Percentiles rank a stretch among this genome's conserved stretches.
phyloP scores from a whole-genome alignment of 2,888 invertebrate species.

The Yponomeuta plumbellus region DNA sequence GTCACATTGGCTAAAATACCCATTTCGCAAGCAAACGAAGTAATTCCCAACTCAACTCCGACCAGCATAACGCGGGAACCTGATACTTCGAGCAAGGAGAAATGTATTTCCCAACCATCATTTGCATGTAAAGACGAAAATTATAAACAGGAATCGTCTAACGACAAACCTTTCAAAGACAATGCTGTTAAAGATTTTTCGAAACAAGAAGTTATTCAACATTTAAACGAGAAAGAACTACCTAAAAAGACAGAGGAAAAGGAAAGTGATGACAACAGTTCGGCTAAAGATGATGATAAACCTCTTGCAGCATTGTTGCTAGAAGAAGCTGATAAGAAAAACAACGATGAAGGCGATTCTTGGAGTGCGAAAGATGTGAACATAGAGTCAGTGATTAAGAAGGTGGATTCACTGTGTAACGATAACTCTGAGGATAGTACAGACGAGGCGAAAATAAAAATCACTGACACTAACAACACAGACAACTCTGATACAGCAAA shows the following conservation, averaged over 20 bases:
- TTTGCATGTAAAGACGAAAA: background rate
- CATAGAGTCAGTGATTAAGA: slow-evolving; percentile 88
- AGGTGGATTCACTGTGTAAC: slow-evolving; percentile 81
- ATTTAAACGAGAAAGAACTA: background rate
- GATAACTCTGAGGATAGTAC: slow-evolving; percentile 40
- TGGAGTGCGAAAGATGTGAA: slow-evolving; percentile 89
- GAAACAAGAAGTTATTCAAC: background rate
- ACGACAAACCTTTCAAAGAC: background rate
- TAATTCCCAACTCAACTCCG: background rate
- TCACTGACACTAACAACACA: slow-evolving; percentile 10
- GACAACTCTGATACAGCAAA: slow-evolving; percentile 1
- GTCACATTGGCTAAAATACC: slow-evolving; percentile 40
- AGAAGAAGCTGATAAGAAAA: slow-evolving; percentile 51
- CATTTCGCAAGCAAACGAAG: slow-evolving; percentile 13
- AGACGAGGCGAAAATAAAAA: slow-evolving; percentile 29
- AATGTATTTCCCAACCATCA: slow-evolving; percentile 12
- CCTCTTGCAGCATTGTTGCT: slow-evolving; percentile 22
- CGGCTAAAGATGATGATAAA: slow-evolving; percentile 36
- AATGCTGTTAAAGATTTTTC: background rate
- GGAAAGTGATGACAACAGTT: background rate
- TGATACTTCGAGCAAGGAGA: slow-evolving; percentile 8
- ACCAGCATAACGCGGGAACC: background rate
- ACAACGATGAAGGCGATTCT: slow-evolving; percentile 83
- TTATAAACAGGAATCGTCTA: background rate
- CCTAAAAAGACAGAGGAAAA: background rate